These are phyloP conservation scores for Myoxocephalus aenaeus DNA, from an alignment of 2,797 vertebrate genomes.

Conservation along the genomic window DNA sequence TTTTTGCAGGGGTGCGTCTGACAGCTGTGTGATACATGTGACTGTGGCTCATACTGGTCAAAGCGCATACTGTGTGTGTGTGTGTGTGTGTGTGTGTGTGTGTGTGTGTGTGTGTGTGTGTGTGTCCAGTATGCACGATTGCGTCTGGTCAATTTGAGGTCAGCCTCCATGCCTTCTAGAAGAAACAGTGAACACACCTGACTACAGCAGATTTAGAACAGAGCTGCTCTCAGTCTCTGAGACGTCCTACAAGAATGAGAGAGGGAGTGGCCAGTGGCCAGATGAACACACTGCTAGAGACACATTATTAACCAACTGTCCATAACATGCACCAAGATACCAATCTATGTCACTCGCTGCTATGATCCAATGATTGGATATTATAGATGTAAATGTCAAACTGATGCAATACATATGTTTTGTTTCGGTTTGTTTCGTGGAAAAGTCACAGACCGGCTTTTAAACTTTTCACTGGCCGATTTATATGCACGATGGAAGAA, in stretches of 20 bases:
- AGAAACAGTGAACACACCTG: conserved; percentile 86
- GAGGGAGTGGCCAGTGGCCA: conserved; percentile 82
- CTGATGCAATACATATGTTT: neutral
- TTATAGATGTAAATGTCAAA: conserved; percentile 3
- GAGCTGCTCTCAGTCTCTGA: conserved; percentile 86
- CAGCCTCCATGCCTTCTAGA: conserved; percentile 80
- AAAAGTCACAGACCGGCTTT: neutral
- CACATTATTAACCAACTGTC: conserved; percentile 41
- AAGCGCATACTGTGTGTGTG: conserved; percentile 47
- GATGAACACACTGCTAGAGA: conserved; percentile 74
- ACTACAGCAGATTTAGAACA: conserved; percentile 86
- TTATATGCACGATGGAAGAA: neutral
- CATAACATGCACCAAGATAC: conserved; percentile 48
- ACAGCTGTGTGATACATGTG: conserved; percentile 63
- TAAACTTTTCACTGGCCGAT: neutral
- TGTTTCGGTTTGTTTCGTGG: neutral
- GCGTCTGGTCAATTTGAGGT: conserved; percentile 60
- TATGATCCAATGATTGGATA: neutral
- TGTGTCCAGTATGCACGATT: conserved; percentile 53
- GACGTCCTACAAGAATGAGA: conserved; percentile 85
- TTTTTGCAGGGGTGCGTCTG: conserved; percentile 53
- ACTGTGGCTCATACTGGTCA: conserved; percentile 48
- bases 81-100: neutral
- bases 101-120: conserved; percentile 4
- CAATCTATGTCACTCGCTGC: neutral